Conservation (phyloP, 1,140 invertebrate genomes). For the Calycopis cecrops region DNA sequence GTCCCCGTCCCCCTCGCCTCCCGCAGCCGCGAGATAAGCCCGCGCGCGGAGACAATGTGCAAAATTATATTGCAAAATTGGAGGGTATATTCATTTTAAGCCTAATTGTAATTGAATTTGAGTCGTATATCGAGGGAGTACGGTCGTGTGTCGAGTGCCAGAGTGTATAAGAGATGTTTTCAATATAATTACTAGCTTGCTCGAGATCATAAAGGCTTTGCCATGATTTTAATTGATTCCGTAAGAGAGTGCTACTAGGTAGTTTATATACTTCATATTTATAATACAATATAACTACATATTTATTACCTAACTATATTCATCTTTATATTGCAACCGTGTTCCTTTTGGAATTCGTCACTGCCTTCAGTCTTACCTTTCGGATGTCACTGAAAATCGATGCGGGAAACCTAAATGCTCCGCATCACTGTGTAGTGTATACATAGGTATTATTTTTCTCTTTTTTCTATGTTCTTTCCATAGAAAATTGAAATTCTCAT, state of each 20-base stretch:
- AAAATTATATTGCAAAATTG: conserved; percentile 7
- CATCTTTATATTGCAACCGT: too few species aligned
- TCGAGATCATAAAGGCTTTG: not conserved
- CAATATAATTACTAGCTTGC: not conserved
- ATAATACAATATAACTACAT: too few species aligned
- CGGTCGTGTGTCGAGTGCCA: not conserved
- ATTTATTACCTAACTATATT: too few species aligned
- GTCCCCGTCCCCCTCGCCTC: not conserved
- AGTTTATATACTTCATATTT: too few species aligned
- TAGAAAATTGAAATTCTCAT: too few species aligned
- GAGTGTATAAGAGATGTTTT: not conserved
- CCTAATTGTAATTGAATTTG: not conserved
- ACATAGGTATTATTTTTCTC: too few species aligned
- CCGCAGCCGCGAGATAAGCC: not conserved
- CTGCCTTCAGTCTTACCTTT: too few species aligned
- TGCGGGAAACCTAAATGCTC: too few species aligned
- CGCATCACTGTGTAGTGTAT: too few species aligned
- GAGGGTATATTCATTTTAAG: not conserved
- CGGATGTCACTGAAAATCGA: too few species aligned
- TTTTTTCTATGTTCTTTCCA: too few species aligned
- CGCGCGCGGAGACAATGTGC: conserved; percentile 2
- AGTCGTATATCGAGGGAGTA: not conserved
- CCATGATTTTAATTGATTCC: conserved; percentile 5
- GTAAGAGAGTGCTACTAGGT: not conserved
- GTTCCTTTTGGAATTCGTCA: too few species aligned